Conservation (phyloP, 2,888 invertebrate species). For the Sylvicola fuscatus region DNA sequence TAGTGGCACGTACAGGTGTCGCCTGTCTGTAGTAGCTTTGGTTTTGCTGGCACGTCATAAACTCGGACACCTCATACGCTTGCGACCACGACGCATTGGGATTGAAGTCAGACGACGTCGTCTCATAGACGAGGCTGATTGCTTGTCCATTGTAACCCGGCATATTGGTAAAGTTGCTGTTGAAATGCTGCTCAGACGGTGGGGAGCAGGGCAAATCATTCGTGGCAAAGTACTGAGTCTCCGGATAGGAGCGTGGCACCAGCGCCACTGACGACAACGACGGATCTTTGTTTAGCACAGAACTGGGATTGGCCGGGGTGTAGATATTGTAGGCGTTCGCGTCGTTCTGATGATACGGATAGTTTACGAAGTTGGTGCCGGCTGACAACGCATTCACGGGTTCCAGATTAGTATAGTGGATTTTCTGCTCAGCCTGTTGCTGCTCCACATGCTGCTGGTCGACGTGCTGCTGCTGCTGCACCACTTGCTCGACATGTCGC, state of each 20-base stretch:
- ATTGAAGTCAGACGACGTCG: too few relatives aligned
- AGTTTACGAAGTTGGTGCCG: constrained; percentile 1
- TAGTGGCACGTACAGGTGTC: constrained; percentile 19
- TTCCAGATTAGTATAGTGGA: constrained; percentile 8
- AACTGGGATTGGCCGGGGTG: constrained; percentile 6
- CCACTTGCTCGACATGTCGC: not conserved
- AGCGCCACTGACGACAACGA: constrained; percentile 13
- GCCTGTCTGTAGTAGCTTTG: too few relatives aligned
- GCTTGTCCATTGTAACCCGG: too few relatives aligned
- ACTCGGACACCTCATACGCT: too few relatives aligned
- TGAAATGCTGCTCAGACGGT: too few relatives aligned
- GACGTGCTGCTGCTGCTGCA: not conserved
- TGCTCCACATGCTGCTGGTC: not conserved
- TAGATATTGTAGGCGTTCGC: constrained; percentile 2
- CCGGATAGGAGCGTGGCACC: too few relatives aligned
- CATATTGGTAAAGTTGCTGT: too few relatives aligned
- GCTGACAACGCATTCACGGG: constrained; percentile 4
- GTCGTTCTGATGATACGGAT: not conserved
- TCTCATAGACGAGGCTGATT: too few relatives aligned
- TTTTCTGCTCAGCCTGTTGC: constrained; percentile 3
- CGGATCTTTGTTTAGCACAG: constrained; percentile 14
- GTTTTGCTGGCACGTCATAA: too few relatives aligned
- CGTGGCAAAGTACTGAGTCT: too few relatives aligned
- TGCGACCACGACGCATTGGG: too few relatives aligned
- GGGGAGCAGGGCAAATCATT: too few relatives aligned